Evolutionary conservation across 2,888 invertebrate genomes (phyloP), one percentile per base, ranked within the genome.

Genomic region (Malthinus flaveolus): DNA sequence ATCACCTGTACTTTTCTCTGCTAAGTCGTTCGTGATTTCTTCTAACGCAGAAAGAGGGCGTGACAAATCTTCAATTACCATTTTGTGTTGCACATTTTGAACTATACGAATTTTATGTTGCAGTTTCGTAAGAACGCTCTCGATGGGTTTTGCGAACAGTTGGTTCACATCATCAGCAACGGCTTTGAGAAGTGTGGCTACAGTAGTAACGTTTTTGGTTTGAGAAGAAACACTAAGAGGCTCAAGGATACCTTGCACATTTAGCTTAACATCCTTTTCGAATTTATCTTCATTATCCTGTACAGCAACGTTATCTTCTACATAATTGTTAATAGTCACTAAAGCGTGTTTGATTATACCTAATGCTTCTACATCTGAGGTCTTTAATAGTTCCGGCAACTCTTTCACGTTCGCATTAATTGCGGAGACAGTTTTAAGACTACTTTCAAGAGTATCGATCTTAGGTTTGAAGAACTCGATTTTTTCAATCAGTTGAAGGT

Each of bases 31-130:
- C 10, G 71, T 67, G 7, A 76, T 72, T 60, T 76, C 76, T 55
- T 77, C 75, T 6, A 79, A 57, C 0, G 76, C 71, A 3, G 75
- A 75, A 3, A 78, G 56, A 10, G 78, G 77, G 58, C 75, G 66
- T 31, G 74, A 76, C 36, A 78, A 37, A 64, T 77, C 76, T 9
- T 63, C 64, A 7, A 68, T 54, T 7, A 75, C 61, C 15, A 73
- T 67, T 65, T 71, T 72, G 47, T 71, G 69, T 8, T 63, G 56
- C 61, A 72, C 75, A 49, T 65, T 67, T 49, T 72, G 68, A 5
- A 66, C 15, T n/a, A 48, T 75, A 71, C 12, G 78, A 64, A 23
- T 70, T 67, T 32, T 68, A 68, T 64, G 75, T 73, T 4, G 77
- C 59, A 15, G 64, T 66, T 45, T 74, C 74, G 32, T 48, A 15